phyloP scores from a whole-genome alignment of 2,113 vertebrate genomes.

The Elephas maximus region DNA sequence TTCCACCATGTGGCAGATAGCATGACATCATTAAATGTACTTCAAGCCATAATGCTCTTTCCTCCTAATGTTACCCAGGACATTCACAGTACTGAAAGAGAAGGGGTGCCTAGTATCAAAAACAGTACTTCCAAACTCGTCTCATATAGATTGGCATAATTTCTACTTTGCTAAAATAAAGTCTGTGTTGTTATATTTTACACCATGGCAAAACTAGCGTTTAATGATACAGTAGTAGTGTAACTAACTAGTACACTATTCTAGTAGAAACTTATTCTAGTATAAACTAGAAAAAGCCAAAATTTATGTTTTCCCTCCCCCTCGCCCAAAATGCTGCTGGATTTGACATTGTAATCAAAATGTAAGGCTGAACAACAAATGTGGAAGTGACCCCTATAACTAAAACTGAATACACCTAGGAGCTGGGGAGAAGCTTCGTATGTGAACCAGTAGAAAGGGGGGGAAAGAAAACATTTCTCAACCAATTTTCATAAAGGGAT shows the following conservation, averaged over 20 bases:
- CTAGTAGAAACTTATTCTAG: background rate
- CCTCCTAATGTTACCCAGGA: background rate
- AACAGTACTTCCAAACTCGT: background rate
- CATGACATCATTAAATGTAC: constrained; percentile 22
- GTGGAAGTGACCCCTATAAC: background rate
- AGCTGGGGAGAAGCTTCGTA: background rate
- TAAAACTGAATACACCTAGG: background rate
- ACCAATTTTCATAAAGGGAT: background rate
- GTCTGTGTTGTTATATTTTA: background rate
- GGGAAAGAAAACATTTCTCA: background rate
- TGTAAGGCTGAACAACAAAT: background rate
- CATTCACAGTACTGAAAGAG: background rate
- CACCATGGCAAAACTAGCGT: background rate
- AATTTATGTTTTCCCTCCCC: background rate
- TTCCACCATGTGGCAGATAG: constrained; percentile 16
- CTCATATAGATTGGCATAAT: background rate
- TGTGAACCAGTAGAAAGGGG: background rate
- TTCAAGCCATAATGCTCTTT: background rate
- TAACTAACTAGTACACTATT: background rate
- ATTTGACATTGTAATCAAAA: constrained; percentile 8
- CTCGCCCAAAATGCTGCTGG: background rate
- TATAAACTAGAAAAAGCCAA: background rate
- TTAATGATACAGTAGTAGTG: background rate
- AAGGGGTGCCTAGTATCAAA: background rate
- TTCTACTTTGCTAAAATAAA: background rate